Base-by-base conservation (phyloP, 2,888 invertebrate species). In the Coleophora flavipennella region DNA sequence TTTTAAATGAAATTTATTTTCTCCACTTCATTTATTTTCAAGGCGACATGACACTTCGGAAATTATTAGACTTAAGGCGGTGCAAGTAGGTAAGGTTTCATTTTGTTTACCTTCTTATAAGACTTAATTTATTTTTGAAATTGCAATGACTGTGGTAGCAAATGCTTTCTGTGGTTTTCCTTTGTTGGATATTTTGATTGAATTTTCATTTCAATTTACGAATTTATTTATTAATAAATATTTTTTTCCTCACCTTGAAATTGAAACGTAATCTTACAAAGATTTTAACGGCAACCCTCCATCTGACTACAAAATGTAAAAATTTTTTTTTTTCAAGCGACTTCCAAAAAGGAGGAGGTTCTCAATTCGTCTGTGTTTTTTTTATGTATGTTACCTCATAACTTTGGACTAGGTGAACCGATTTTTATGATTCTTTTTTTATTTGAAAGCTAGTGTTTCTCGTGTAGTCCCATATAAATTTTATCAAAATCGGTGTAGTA, bases 1-100 rank as follows among this genome's bases (percentile, higher is more conserved):
- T 83, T 83, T 83, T 83, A 80, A 80, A 83, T 77, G 76, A 77
- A 81, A 81, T 81, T 80, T 78, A 80, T 79, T 80, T 79, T 76
- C 79, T 78, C 57, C 80, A 77, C 71, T 81, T 81, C 83, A 83
- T 81, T 81, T 81, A 79, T 80, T 80, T n/a, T 73, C 71, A 59
- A 61, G 67, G 69, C 69, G 72, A 80, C 81, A 79, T 80, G 81
- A 81, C 83, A 77, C 79, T 76, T 77, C 67, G 75, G 78, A 78
- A 81, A 81, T 80, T 78, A 79, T 80, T 73, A 78, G 70, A 75
- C 74, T 74, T 71, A 59, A 59, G 59, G 61, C 60, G 66, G 67
- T 53, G 20, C 20, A 20, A 59, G 56, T 65, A 63, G 67, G 63
- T 73, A 68, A 67, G 57, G 60, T 69, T 69, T 64, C 63, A 55